phyloP scores from a whole-genome alignment of 1,140 invertebrate genomes.

The Cheumatopsyche charites region DNA sequence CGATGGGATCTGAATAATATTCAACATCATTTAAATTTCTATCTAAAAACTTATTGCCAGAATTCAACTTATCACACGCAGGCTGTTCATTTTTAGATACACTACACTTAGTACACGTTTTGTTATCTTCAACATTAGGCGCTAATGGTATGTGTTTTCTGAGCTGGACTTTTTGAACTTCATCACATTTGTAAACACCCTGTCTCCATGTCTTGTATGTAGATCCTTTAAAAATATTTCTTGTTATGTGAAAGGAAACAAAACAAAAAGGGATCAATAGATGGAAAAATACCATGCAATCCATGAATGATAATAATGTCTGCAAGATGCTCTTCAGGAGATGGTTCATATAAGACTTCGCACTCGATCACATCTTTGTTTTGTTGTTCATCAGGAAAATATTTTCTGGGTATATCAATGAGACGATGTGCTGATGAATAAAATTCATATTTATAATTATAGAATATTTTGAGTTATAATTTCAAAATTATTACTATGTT shows the following conservation, averaged over 20 bases:
- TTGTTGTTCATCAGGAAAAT: conserved; percentile 2
- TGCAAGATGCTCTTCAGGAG: conserved; percentile 40
- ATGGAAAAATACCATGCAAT: conserved; percentile 53
- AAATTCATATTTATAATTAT: not conserved
- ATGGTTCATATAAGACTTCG: conserved; percentile 53
- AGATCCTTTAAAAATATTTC: conserved; percentile 53
- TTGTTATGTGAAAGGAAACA: not conserved
- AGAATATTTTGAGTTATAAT: not conserved
- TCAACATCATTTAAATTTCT: not conserved
- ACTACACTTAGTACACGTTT: conserved; percentile 14
- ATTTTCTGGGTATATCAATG: conserved; percentile 18
- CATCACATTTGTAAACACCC: conserved; percentile 54
- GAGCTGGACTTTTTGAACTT: conserved; percentile 52
- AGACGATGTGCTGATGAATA: not conserved
- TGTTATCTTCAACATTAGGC: not conserved
- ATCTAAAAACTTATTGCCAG: not conserved
- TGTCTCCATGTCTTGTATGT: conserved; percentile 60
- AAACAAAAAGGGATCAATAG: conserved; percentile 13
- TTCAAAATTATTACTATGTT: not conserved
- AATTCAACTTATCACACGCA: not conserved
- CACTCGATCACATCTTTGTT: conserved; percentile 47
- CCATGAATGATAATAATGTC: conserved; percentile 60
- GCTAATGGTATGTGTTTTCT: conserved; percentile 40
- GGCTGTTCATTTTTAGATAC: not conserved
- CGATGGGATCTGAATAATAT: not conserved